These are phyloP conservation scores for Zaprionus ornatus DNA, from an alignment of 1,140 invertebrate genomes.

Conservation along the genomic window DNA sequence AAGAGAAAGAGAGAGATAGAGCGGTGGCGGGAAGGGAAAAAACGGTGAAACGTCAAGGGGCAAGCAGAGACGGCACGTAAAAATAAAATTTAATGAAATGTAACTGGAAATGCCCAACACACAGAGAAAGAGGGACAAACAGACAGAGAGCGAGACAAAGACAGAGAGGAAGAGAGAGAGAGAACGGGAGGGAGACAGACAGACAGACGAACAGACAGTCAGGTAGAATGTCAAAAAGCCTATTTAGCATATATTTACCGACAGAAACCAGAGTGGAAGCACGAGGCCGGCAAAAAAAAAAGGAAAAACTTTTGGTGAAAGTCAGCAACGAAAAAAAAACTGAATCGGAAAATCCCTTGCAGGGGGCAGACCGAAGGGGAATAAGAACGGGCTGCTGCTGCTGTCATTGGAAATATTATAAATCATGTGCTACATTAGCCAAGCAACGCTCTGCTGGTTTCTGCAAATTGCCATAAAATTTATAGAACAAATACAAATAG, in stretches of 20 bases:
- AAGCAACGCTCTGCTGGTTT: constrained; percentile 62
- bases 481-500: constrained; percentile 66
- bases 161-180: constrained; percentile 4
- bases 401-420: constrained; percentile 80
- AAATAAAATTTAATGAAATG: constrained; percentile 83
- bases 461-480: constrained; percentile 77
- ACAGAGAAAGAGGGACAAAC: constrained; percentile 1
- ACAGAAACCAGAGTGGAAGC: constrained; percentile 29
- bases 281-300: constrained; percentile 12
- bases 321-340: constrained; percentile 20
- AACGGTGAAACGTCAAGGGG: constrained; percentile 48
- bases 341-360: constrained; percentile 58
- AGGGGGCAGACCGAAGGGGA: background rate
- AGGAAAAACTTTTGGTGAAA: constrained; percentile 49
- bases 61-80: constrained; percentile 69
- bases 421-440: constrained; percentile 82
- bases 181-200: background rate
- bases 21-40: background rate
- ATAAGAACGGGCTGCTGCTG: constrained; percentile 5
- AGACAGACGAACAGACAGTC: constrained; percentile 36
- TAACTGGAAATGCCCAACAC: constrained; percentile 72
- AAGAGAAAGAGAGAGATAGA: constrained; percentile 16
- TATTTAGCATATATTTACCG: constrained; percentile 81
- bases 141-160: constrained; percentile 33
- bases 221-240: constrained; percentile 81